Evolutionary conservation across 2,888 invertebrate genomes (phyloP).

Genomic region (Thysanoteuthis rhombus): DNA sequence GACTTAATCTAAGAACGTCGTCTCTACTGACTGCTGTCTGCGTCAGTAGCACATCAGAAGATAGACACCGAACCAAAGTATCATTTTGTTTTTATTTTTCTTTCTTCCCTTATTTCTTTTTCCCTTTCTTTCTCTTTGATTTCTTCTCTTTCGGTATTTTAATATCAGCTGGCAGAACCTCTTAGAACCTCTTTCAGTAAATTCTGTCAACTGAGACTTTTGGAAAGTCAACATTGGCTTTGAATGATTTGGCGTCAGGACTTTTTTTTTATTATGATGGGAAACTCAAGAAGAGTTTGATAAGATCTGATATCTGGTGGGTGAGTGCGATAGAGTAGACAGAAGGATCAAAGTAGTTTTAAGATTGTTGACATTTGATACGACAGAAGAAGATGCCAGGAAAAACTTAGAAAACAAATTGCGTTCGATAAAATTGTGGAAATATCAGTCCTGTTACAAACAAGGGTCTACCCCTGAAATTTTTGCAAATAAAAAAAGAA

Average conservation of each 20-base stretch:
- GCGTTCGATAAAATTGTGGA: neutral
- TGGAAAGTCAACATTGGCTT: neutral
- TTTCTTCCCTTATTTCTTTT: neutral
- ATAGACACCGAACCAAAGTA: neutral
- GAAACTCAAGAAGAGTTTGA: neutral
- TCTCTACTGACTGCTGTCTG: neutral
- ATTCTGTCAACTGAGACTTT: constrained; percentile 12
- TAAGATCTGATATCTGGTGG: too few species aligned
- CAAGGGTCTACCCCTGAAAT: too few species aligned
- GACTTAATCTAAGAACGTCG: neutral
- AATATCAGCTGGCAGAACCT: neutral
- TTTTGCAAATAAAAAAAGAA: too few species aligned
- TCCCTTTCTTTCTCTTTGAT: neutral
- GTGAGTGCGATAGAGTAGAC: neutral
- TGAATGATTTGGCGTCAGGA: neutral
- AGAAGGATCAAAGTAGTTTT: neutral
- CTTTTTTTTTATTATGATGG: too few species aligned
- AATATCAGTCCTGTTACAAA: too few species aligned
- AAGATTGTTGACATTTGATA: neutral
- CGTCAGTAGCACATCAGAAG: neutral
- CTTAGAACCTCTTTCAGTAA: neutral
- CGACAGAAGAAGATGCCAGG: neutral
- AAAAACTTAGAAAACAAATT: neutral
- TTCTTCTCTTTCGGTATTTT: neutral
- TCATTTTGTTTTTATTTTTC: neutral